Base-by-base conservation (phyloP, 1,140 invertebrate genomes). In the Agrilus planipennis region DNA sequence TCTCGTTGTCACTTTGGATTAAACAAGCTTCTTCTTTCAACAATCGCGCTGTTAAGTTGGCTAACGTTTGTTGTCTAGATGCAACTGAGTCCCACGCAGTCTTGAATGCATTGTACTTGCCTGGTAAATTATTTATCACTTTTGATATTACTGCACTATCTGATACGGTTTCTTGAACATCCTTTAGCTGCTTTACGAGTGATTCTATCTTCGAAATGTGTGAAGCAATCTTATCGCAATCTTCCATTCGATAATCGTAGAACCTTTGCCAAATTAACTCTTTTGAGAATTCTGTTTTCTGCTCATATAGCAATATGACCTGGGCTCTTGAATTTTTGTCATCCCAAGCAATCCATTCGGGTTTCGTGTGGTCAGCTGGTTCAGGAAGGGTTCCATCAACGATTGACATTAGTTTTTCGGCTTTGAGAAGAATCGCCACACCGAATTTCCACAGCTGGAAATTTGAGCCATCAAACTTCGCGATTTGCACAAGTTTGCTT, bases 301-400 rank as follows among this genome's bases (percentile, higher is more conserved):
- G 54, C 28, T 64, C 62, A 31, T 62, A 60, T 0, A 55, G 47
- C 2, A 64, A 44, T 9, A 46, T 31, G 9, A 51, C 40, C 42
- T 55, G 49, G 25, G 53, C 52, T 27, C 15, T 37, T 9, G 31
- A 47, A 41, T 55, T 50, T 3, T 23, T 28, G 29, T 43, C 49
- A 7, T 41, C 20, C 42, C 46, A 55, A 20, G 6, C 20, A 29
- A 28, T 41, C 40, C 34, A 42, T 4, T 41, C 38, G 27, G 7
- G 9, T 15, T 2, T 23, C 1, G 4, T 43, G 21, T 42, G 16
- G 22, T 43, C 35, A 20, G 21, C 2, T 11, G 41, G 35, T 3
- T 43, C 36, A 4, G 2, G 16, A n/a, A 9, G 4, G 12, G 7
- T 41, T 39, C 29, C 36, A 29, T 12, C 27, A 18, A 41, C 29